Evolutionary conservation across 2,797 vertebrate genomes (phyloP).

Genomic region (Sebastes jordani): DNA sequence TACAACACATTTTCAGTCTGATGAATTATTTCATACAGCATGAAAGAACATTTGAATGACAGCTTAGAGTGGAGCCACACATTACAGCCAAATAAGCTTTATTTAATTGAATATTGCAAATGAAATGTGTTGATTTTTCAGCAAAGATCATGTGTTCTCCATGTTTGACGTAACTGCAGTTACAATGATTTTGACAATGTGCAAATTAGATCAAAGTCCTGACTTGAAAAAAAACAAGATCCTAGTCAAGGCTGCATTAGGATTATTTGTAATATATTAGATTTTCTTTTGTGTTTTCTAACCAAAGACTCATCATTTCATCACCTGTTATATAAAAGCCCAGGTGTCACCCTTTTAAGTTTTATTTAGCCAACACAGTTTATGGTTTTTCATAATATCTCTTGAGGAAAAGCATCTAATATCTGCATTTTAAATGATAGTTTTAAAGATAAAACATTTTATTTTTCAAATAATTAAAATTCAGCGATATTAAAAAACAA

Average conservation of each 20-base stretch:
- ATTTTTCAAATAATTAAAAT: not conserved
- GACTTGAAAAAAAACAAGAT: not conserved
- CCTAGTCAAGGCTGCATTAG: not conserved
- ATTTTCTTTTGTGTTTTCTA: not conserved
- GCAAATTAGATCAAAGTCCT: not conserved
- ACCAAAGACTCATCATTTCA: too few species aligned
- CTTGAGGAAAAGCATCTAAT: not conserved
- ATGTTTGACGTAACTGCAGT: not conserved
- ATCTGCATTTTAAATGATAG: not conserved
- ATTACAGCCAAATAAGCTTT: too few species aligned
- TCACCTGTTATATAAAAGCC: too few species aligned
- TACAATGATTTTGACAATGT: not conserved
- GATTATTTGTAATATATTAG: not conserved
- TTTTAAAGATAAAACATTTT: not conserved
- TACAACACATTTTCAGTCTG: not conserved
- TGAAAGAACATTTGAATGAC: not conserved
- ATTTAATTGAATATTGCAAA: not conserved
- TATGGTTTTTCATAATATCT: not conserved
- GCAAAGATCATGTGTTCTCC: not conserved
- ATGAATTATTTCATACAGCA: not conserved
- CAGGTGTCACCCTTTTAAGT: fast-evolving
- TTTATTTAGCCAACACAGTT: not conserved
- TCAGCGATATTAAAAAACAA: not conserved
- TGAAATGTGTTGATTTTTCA: too few species aligned
- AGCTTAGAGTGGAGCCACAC: not conserved